Percentiles rank a stretch among this genome's conserved stretches.
phyloP scores from a whole-genome alignment of 1,140 invertebrate species.

The Dinothrombium tinctorium region DNA sequence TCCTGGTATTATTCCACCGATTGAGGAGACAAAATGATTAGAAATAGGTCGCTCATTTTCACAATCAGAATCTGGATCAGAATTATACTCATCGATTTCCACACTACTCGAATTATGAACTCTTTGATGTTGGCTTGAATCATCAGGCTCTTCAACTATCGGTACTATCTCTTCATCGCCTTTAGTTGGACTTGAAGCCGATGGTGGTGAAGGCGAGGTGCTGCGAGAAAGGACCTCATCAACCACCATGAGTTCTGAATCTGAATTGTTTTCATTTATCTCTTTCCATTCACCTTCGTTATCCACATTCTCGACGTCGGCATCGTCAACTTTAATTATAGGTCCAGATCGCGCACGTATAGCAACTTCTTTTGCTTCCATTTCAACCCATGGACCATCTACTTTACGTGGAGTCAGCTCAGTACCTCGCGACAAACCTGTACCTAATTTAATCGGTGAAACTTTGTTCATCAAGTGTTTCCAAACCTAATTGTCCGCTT shows the following conservation, averaged over 20 bases:
- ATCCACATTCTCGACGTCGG: neutral
- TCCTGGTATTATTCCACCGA: too few species aligned
- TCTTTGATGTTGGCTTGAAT: neutral
- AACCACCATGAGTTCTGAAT: neutral
- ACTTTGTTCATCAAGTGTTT: constrained; percentile 15
- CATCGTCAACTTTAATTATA: neutral
- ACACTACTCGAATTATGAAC: constrained; percentile 1
- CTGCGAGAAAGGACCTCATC: too few species aligned
- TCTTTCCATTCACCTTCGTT: neutral
- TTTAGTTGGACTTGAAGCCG: too few species aligned
- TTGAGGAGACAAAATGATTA: too few species aligned
- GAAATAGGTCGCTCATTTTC: too few species aligned
- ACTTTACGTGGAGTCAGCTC: too few species aligned
- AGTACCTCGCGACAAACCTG: constrained; percentile 42
- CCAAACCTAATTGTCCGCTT: constrained; percentile 54
- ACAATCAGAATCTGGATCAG: constrained; percentile 8
- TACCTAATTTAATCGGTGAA: constrained; percentile 38
- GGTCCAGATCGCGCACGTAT: neutral
- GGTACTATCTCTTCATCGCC: constrained; percentile 9
- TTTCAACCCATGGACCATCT: constrained; percentile 36
- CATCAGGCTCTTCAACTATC: constrained; percentile 10
- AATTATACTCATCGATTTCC: constrained; percentile 9
- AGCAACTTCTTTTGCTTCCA: constrained; percentile 2
- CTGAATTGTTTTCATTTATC: neutral
- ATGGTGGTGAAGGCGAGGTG: too few species aligned